Base-by-base conservation (phyloP, 2,113 vertebrate species). In the Oplegnathus fasciatus region DNA sequence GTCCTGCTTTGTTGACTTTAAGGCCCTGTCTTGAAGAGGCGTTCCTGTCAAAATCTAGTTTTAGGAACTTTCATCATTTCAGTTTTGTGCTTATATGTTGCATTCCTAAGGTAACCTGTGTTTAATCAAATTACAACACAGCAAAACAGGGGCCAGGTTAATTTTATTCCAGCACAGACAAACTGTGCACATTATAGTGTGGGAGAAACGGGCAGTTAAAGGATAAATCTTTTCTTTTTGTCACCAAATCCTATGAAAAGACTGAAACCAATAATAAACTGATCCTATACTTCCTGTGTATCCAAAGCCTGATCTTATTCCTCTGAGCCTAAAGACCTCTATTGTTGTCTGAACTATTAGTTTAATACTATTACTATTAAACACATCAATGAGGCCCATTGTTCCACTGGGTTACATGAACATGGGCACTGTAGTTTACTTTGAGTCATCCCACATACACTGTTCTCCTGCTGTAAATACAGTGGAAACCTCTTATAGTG, bases 341-440 rank as follows among this genome's bases (percentile, higher is more conserved):
- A 30, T 28, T 70, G 32, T 71, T 74, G 71, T 58, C 37, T 15
- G 30, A 60, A 30, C 46, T 52, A 34, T 69, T 50, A 52, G 18
- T 37, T 37, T 37, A 6, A 37, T 37, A 37, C 34, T 37, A 4
- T 37, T 37, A 37, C 34, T 4, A 6, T 37, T 37, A 71, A 72
- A 40, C 52, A 57, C 32, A 55, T 40, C 50, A 37, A 26, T 40
- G 24, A 72, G 50, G 14, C 30, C 55, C 13, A 44, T 10, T 44
- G 3, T 44, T 44, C 11, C 67, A 55, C 50, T 71, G 69, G 32
- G 30, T 37, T 14, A 32, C 32, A 55, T n/a, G 9, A 10, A 17
- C 24, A 15, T 34, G 30, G 68, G 6, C 68, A 54, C 9, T 34
- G 30, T 50, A 32, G 28, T 54, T 71, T 71, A 71, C 40, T 58